Evolutionary conservation across 2,888 invertebrate genomes (phyloP).

Genomic region (Hermaeophaga mercurialis): DNA sequence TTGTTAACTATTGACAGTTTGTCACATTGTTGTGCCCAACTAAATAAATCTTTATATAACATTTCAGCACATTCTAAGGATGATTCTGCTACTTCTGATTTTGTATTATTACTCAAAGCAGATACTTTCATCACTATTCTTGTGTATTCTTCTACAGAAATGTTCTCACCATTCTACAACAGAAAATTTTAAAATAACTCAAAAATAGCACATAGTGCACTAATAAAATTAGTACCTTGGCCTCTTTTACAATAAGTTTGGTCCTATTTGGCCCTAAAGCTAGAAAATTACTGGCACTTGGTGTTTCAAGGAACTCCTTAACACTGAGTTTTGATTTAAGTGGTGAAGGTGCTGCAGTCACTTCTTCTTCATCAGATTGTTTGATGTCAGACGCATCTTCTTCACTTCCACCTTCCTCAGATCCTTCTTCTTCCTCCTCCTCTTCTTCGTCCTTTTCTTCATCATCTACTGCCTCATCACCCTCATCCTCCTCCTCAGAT

Average conservation of each 20-base stretch:
- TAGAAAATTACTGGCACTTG: conserved; percentile 59
- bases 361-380: conserved; percentile 29
- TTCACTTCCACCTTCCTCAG: conserved; percentile 44
- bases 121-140: conserved; percentile 62
- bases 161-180: conserved; percentile 41
- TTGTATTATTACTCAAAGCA: conserved; percentile 62
- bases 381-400: conserved; percentile 36
- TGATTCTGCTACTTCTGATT: conserved; percentile 56
- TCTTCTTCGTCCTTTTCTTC: conserved; percentile 58
- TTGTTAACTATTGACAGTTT: conserved; percentile 66
- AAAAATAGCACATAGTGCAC: background rate
- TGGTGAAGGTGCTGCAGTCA: conserved; percentile 10
- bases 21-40: conserved; percentile 58
- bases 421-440: conserved; percentile 61
- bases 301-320: conserved; percentile 58
- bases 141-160: conserved; percentile 53
- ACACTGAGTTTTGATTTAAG: conserved; percentile 46
- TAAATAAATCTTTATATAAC: conserved; percentile 63
- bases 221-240: conserved; percentile 45
- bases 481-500: conserved; percentile 62
- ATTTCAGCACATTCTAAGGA: conserved; percentile 58
- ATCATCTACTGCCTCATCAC: conserved; percentile 54
- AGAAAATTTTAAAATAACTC: background rate
- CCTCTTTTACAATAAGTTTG: conserved; percentile 50
- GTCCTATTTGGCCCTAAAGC: conserved; percentile 56